These are phyloP conservation scores for Drosophila paranaensis DNA, from an alignment of 2,888 invertebrate genomes.

Conservation along the genomic window DNA sequence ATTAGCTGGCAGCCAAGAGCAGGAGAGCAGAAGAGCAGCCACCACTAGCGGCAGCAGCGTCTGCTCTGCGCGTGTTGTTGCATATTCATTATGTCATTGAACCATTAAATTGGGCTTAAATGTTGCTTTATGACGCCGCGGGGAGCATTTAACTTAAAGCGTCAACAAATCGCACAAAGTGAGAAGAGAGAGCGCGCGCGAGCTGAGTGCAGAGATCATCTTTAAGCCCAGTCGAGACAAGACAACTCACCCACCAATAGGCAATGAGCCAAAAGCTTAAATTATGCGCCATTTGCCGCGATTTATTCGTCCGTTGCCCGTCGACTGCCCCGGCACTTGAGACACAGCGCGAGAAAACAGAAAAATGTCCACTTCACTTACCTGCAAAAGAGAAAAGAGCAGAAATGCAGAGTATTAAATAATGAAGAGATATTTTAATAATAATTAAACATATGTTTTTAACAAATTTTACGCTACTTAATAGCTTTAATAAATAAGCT, in stretches of 20 bases:
- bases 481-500: neutral
- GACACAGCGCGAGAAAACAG: slow-evolving; percentile 23
- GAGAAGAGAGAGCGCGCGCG: neutral
- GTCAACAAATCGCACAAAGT: slow-evolving; percentile 63
- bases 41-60: slow-evolving; percentile 3
- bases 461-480: too few relatives aligned
- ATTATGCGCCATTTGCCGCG: slow-evolving; percentile 67
- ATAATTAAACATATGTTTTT: neutral
- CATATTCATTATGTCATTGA: slow-evolving; percentile 83
- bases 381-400: slow-evolving; percentile 63
- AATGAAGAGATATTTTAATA: neutral
- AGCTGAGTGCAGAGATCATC: slow-evolving; percentile 38
- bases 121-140: slow-evolving; percentile 68
- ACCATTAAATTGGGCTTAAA: slow-evolving; percentile 81
- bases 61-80: slow-evolving; percentile 50
- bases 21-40: neutral
- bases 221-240: slow-evolving; percentile 18
- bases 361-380: slow-evolving; percentile 60
- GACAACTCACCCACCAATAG: slow-evolving; percentile 24
- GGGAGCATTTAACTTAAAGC: slow-evolving; percentile 78
- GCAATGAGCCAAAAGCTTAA: slow-evolving; percentile 35
- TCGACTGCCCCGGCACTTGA: slow-evolving; percentile 35
- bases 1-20: slow-evolving; percentile 60
- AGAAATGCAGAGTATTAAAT: slow-evolving; percentile 25
- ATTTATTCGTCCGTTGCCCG: slow-evolving; percentile 51